Evolutionary conservation across 2,888 invertebrate species (phyloP).

Genomic region (Axea sp.): DNA sequence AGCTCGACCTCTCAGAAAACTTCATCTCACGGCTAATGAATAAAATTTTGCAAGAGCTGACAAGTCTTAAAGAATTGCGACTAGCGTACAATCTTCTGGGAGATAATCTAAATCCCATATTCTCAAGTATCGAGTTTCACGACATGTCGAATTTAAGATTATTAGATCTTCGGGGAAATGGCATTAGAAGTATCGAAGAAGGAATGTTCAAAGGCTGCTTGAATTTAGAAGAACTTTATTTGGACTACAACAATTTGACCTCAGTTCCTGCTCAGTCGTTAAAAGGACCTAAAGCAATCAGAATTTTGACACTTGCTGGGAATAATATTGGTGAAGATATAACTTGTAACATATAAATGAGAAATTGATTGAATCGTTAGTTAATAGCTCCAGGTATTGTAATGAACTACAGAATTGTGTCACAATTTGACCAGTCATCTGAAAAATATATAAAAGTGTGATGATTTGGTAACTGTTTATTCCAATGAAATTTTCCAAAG

Average conservation of each 20-base stretch:
- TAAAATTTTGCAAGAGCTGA: slow-evolving; percentile 84
- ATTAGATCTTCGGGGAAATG: slow-evolving; percentile 90
- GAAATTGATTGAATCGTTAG: too few relatives aligned
- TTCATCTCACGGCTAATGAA: slow-evolving; percentile 89
- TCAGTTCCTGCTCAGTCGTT: slow-evolving; percentile 88
- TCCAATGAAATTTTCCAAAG: slow-evolving; percentile 15
- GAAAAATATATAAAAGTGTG: slow-evolving; percentile 13
- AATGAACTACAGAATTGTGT: too few relatives aligned
- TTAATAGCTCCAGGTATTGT: too few relatives aligned
- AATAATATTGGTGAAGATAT: slow-evolving; percentile 85
- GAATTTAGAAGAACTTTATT: slow-evolving; percentile 88
- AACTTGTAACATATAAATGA: too few relatives aligned
- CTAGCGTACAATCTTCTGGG: slow-evolving; percentile 92
- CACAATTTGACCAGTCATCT: slow-evolving; percentile 6
- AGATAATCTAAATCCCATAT: slow-evolving; percentile 93
- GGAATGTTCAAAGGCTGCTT: slow-evolving; percentile 91
- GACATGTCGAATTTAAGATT: slow-evolving; percentile 86
- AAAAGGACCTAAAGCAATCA: slow-evolving; percentile 88
- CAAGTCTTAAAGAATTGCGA: slow-evolving; percentile 85
- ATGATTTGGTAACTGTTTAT: slow-evolving; percentile 18
- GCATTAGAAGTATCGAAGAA: slow-evolving; percentile 90
- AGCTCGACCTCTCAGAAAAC: slow-evolving; percentile 91
- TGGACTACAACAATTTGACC: slow-evolving; percentile 90
- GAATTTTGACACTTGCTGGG: slow-evolving; percentile 86
- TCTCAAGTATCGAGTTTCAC: slow-evolving; percentile 91